Percentiles rank a stretch among this genome's conserved stretches.
Conservation (phyloP, 2,113 vertebrate species). For the Heteronetta atricapilla region DNA sequence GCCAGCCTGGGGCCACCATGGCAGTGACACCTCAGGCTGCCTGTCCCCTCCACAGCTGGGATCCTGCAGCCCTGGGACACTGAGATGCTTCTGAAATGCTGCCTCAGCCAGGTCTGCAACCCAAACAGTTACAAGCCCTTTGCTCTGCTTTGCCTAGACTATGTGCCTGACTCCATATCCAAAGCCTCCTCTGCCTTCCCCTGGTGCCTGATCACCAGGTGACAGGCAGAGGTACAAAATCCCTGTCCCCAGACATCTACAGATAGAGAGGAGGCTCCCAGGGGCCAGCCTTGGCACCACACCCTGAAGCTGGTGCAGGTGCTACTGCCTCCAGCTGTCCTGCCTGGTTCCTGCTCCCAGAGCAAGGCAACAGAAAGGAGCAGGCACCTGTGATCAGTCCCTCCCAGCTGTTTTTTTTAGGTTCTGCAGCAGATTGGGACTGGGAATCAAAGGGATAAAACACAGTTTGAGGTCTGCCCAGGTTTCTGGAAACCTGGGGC, state of each 20-base stretch:
- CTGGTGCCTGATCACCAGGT: neutral
- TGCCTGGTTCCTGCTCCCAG: neutral
- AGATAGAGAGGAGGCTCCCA: neutral
- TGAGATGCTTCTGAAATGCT: neutral
- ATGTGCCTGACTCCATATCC: neutral
- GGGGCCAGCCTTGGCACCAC: neutral
- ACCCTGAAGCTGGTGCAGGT: neutral
- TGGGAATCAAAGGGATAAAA: neutral
- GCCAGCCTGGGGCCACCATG: neutral
- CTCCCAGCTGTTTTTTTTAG: neutral
- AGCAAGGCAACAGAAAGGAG: neutral
- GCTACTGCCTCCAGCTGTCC: conserved; percentile 5
- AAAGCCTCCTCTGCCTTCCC: neutral
- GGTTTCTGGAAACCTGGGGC: neutral
- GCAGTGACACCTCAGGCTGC: neutral
- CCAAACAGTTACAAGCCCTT: neutral
- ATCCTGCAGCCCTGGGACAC: neutral
- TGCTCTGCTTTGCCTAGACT: neutral
- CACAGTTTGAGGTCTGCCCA: neutral
- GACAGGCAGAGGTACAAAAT: conserved; percentile 24
- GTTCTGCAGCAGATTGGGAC: conserved; percentile 3
- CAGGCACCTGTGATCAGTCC: neutral
- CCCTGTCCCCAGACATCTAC: neutral
- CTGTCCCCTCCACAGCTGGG: neutral
- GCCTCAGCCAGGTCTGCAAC: neutral